Evolutionary conservation across 2,113 vertebrate species (phyloP).

Genomic region (Lepus europaeus): DNA sequence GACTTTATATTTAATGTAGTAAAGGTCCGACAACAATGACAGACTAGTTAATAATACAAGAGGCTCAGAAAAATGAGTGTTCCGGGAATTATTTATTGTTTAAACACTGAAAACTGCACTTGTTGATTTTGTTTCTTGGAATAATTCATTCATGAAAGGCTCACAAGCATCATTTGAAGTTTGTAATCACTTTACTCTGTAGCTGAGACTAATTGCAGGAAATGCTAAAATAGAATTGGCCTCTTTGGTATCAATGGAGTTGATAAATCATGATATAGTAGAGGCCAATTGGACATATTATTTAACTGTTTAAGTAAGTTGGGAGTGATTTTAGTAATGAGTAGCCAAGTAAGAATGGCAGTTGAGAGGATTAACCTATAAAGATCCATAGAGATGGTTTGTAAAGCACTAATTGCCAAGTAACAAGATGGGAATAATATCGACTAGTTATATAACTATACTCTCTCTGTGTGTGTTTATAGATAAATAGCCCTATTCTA

Average conservation of each 20-base stretch:
- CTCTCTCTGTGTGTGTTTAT: not conserved
- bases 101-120: not conserved
- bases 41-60: not conserved
- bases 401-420: not conserved
- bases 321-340: not conserved
- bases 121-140: slow-evolving; percentile 6
- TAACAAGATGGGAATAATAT: not conserved
- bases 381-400: not conserved
- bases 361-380: not conserved
- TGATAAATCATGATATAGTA: not conserved
- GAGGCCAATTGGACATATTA: not conserved
- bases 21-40: not conserved
- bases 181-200: not conserved
- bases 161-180: not conserved
- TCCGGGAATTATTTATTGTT: not conserved
- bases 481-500: not conserved
- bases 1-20: not conserved
- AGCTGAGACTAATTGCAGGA: not conserved
- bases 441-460: not conserved
- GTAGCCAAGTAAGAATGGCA: not conserved
- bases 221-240: not conserved
- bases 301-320: not conserved
- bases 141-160: not conserved
- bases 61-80: not conserved
- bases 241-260: not conserved